phyloP scores from a whole-genome alignment of 2,113 vertebrate genomes.

The Stictonetta naevosa region DNA sequence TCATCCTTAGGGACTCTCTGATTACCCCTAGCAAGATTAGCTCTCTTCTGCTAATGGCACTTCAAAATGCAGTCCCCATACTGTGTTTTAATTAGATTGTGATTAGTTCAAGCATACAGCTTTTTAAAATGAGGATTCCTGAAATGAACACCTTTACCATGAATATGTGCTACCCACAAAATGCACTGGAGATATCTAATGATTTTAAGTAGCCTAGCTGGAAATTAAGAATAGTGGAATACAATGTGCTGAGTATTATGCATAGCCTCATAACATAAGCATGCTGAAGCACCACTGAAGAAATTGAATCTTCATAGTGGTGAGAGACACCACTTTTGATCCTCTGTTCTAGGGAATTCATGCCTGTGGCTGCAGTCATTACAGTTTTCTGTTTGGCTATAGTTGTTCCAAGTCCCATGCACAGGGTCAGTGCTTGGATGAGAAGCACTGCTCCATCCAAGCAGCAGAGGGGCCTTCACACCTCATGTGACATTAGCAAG shows the following conservation, averaged over 20 bases:
- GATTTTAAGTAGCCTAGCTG: not conserved
- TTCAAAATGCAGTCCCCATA: not conserved
- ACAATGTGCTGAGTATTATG: rapidly evolving
- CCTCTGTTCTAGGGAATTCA: not conserved
- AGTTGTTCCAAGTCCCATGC: not conserved
- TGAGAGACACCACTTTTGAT: not conserved
- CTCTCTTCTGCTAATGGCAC: not conserved
- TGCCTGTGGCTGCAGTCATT: not conserved
- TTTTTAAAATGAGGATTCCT: not conserved
- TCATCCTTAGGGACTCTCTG: not conserved
- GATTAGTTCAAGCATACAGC: not conserved
- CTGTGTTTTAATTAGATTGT: not conserved
- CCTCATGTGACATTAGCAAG: rapidly evolving
- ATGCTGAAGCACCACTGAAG: not conserved
- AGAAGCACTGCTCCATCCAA: too few relatives aligned
- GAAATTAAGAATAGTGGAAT: not conserved
- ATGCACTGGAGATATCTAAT: not conserved
- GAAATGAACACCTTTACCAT: not conserved
- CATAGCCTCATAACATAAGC: not conserved
- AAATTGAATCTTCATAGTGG: not conserved
- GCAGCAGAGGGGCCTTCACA: not conserved
- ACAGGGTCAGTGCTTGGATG: not conserved
- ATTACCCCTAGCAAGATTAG: not conserved
- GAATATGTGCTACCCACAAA: not conserved
- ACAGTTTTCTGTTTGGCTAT: too few relatives aligned